Evolutionary conservation across 2,888 invertebrate genomes (phyloP), one percentile per base, ranked within the genome.

Genomic region (Hofmannophila pseudospretella): DNA sequence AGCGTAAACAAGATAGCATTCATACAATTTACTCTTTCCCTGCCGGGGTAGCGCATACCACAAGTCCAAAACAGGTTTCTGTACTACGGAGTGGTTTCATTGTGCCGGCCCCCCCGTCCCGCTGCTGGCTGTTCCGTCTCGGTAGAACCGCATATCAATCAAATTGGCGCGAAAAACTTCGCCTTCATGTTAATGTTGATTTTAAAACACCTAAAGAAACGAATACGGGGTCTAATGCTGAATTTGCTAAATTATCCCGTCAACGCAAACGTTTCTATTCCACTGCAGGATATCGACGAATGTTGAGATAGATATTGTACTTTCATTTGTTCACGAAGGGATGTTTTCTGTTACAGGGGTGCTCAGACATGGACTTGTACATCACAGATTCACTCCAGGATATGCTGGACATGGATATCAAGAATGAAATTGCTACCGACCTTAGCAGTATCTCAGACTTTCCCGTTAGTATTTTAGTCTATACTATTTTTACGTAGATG

Each of bases 391-490:
- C 95, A 34, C 90, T 96, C 61, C 95, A 96, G 73, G 96, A 96
- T 66, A 95, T 96, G 93, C 89, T 96, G 48, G 96, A 96, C 66
- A 93, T 94, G 73, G 96, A 96, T 67, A 95, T 96, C 45, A 94
- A 95, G 67, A 91, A 92, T 49, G 95, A 95, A 78, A 94, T 95
- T 54, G 95, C 94, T 45, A 92, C 92, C 36, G 91, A 94, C 39
- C 90, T 94, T 32, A 92, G 93, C 42, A 92, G 92, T 43, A 90
- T 90, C 47, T 91, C 91, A 59, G 92, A 91, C 58, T 89, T 92
- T 62, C 85, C 89, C 39, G 88, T 88, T 47, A 72, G 78, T 77
- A 53, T 47, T 32, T 10, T 23, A 16, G 3, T 16, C 16, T 5
- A 16, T 16, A 16, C 5, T 16, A 16, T 16, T 16, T n/a, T n/a